Percentiles rank a stretch among this genome's conserved stretches.
phyloP scores from a whole-genome alignment of 2,797 vertebrate genomes.

The Thripadectes ignobilis region DNA sequence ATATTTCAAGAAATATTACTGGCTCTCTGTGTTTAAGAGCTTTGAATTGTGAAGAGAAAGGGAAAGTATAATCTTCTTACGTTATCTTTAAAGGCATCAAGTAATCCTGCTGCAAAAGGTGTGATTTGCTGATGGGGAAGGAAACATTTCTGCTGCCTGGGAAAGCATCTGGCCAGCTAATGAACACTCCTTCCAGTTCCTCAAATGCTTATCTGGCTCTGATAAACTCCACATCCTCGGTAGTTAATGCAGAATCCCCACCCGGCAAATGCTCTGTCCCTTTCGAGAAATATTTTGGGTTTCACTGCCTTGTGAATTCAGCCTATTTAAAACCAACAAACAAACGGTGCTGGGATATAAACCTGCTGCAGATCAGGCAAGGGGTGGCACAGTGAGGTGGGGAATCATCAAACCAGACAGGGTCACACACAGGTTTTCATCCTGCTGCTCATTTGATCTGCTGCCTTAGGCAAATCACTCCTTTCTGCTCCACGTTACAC shows the following conservation, averaged over 20 bases:
- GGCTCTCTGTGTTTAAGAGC: not conserved
- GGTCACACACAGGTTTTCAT: not conserved
- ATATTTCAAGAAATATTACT: not conserved
- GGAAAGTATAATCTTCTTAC: constrained; percentile 44
- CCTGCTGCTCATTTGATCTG: not conserved
- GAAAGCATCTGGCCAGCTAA: not conserved
- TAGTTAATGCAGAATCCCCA: not conserved
- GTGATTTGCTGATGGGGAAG: constrained; percentile 10
- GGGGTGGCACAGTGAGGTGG: not conserved
- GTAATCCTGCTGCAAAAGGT: constrained; percentile 47
- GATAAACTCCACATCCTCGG: not conserved
- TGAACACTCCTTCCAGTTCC: not conserved
- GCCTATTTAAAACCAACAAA: not conserved
- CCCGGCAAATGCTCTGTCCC: not conserved
- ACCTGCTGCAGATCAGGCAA: not conserved
- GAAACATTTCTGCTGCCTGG: not conserved
- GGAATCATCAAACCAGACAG: not conserved
- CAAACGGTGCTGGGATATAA: not conserved
- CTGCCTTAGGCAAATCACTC: not conserved
- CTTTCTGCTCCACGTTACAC: not conserved
- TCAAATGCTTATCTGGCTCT: not conserved
- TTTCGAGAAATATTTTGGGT: not conserved
- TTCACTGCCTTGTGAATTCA: not conserved
- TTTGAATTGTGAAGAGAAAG: constrained; percentile 21
- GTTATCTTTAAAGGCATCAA: constrained; percentile 56